phyloP scores from a whole-genome alignment of 2,797 vertebrate species.

The Martes flavigula region DNA sequence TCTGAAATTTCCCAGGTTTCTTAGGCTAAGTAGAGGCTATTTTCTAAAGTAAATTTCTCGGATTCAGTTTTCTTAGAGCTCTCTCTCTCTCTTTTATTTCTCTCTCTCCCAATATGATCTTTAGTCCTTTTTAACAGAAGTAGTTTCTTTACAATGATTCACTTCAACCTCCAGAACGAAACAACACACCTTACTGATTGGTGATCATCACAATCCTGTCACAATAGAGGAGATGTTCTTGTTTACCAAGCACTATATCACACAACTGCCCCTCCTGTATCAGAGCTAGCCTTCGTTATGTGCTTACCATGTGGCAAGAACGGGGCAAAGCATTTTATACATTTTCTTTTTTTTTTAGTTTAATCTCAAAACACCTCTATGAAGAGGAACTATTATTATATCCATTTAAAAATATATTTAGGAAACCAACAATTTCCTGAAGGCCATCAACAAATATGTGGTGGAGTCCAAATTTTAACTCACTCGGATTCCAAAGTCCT shows the following conservation, averaged over 20 bases:
- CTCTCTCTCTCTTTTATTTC: not conserved
- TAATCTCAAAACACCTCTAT: not conserved
- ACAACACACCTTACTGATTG: not conserved
- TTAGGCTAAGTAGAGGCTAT: not conserved
- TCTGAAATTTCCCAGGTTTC: not conserved
- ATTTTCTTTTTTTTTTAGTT: not conserved
- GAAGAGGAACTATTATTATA: not conserved
- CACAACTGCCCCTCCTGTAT: not conserved
- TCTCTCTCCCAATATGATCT: not conserved
- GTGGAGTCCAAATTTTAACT: not conserved
- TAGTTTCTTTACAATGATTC: not conserved
- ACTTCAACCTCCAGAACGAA: not conserved
- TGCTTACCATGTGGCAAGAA: not conserved
- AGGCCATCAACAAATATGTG: not conserved
- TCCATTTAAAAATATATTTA: not conserved
- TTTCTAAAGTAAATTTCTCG: conserved; percentile 34
- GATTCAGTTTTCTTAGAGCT: not conserved
- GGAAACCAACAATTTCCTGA: not conserved
- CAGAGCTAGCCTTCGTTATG: not conserved
- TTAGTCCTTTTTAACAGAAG: not conserved
- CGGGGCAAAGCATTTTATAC: not conserved
- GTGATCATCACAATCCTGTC: not conserved
- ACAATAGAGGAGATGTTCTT: not conserved
- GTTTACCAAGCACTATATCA: not conserved
- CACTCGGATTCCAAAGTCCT: not conserved